phyloP scores from a whole-genome alignment of 2,888 invertebrate species.

The Chymomyza procnemis region DNA sequence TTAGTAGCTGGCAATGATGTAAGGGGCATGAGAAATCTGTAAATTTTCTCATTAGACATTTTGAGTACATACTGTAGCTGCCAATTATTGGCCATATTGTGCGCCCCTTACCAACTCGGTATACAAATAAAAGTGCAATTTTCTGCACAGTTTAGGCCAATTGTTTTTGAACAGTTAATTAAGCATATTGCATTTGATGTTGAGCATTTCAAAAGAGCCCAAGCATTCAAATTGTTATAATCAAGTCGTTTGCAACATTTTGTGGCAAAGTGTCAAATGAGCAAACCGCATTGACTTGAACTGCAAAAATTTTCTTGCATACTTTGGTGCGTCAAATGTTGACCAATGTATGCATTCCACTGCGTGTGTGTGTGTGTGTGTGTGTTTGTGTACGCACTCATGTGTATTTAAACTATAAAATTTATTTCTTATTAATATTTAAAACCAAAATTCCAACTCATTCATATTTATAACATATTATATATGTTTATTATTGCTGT shows the following conservation, averaged over 20 bases:
- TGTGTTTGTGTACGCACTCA: background rate
- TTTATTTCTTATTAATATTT: slow-evolving; percentile 37
- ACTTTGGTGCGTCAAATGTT: slow-evolving; percentile 25
- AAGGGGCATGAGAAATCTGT: no score
- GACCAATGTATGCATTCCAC: background rate
- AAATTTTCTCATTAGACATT: no score
- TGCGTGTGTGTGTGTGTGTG: background rate
- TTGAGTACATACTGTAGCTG: no score
- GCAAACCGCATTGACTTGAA: slow-evolving; percentile 10
- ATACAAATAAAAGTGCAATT: background rate
- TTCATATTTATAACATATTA: slow-evolving; percentile 44
- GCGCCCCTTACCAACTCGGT: no score
- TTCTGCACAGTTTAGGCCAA: background rate
- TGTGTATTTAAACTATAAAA: slow-evolving; percentile 20
- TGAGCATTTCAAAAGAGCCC: background rate
- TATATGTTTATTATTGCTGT: slow-evolving; percentile 27
- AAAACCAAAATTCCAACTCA: slow-evolving; percentile 29
- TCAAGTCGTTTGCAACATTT: background rate
- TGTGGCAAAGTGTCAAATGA: background rate
- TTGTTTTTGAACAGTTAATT: background rate
- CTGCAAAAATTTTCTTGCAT: slow-evolving; percentile 27
- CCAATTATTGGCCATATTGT: no score
- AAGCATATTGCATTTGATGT: background rate
- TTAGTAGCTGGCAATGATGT: background rate
- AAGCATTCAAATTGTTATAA: slow-evolving; percentile 55